Evolutionary conservation across 2,797 vertebrate species (phyloP), one percentile per base, ranked within the genome.

Genomic region (Paratrypauchen microcephalus): DNA sequence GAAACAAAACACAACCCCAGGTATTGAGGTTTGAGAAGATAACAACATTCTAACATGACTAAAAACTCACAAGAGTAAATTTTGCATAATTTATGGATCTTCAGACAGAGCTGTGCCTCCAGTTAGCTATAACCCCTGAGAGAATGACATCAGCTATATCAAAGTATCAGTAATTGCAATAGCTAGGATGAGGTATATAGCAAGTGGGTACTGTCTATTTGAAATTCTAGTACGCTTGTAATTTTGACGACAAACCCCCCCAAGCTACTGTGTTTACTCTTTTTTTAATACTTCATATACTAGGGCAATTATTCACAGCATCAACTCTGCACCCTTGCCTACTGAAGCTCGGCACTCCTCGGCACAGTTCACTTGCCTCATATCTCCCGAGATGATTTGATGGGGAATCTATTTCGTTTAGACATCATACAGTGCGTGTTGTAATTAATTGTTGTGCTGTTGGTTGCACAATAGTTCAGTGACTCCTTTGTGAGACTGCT

Each of bases 401-500:
- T 72, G 83, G 88, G 76, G 90, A 90, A 92, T 91, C 80, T 92
- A 90, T 93, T 93, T 92, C 79, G 87, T 92, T 93, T 87, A 87
- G 92, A 91, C 92, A 87, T 90, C 85, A 85, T 82, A 91, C 85
- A 86, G 87, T 86, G 86, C 84, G 86, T 83, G 81, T 84, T 88
- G 83, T 91, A 93, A 93, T 94, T 93, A 94, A 94, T 94, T 93
- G 90, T 80, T 83, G 79, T 74, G 87, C 84, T 87, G 86, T 91
- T 90, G 72, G 70, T 76, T 68, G 83, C 77, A 83, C 87, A 78
- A 91, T 89, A 93, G 90, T 93, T 93, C 88, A 90, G 76, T 83
- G 88, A 89, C 82, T 93, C 84, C 82, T 88, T 90, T 92, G 92
- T 92, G 85, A 65, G 78, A 88, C 86, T 77, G 72, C 71, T 48